Evolutionary conservation across 2,113 vertebrate species (phyloP), one percentile per base, ranked within the genome.

Genomic region (Tylochromis polylepis): DNA sequence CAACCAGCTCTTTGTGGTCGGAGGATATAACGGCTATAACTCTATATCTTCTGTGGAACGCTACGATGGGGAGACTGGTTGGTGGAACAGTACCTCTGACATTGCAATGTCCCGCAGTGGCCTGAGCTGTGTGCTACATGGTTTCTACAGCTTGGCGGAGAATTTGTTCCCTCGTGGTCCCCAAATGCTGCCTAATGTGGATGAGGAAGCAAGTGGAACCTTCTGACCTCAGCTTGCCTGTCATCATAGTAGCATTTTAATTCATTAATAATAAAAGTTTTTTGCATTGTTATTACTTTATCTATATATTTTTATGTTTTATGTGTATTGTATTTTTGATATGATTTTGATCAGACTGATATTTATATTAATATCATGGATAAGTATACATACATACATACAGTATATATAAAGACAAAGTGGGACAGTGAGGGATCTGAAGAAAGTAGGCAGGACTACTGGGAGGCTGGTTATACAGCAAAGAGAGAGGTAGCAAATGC

Each of bases 101-200:
- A 97, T 96, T 95, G 86, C 89, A 9, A 85, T 96, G 7, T 90
- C 93, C 91, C 97, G 96, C 60, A 97, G 96, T 0, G 97, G 97
- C 0, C 90, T 97, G 89, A 97, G 97, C 95, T 98, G 97, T 1
- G 96, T 97, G 85, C 95, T 97, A 20, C 93, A 96, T 0, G 97
- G 96, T 7, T 94, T 97, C 8, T 82, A 94, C 56, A 96, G 97
- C 0, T 57, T 97, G 4, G 81, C 89, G 9, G 96, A 97, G 7
- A 22, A 55, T 5, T 20, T 91, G 82, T 91, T 91, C 59, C n/a
- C 58, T 20, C 85, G 84, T 31, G 41, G 12, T 11, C 2, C 78
- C 3, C 15, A 16, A 29, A 55, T 3, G 15, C 6, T 6, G 20
- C 16, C 77, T 20, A 49, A 14, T 18, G 6, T 3, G n/a, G 56